Base-by-base conservation (phyloP, 1,140 invertebrate species). In the Nasonia longicornis region DNA sequence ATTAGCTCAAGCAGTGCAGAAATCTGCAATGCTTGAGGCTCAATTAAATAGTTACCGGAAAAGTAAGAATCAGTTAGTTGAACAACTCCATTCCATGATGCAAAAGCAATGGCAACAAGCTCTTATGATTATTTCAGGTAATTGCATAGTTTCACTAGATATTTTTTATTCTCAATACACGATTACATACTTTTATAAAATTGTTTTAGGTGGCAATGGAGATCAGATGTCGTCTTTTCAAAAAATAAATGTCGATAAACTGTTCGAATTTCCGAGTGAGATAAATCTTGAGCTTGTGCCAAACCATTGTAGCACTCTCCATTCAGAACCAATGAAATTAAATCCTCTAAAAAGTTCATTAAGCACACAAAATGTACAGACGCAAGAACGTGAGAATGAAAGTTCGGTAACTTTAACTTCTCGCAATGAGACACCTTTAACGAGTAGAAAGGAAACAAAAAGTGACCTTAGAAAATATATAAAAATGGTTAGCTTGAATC, bases 31-130 rank as follows among this genome's bases (percentile, higher is more conserved):
- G 58, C 87, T 95, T 12, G 93, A 95, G 87, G 88, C 91, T 31
- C 92, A 93, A 83, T 87, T 94, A 2, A 91, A 91, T 81, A 87
- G 89, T 67, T 92, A 93, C 83, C 91, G 92, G 58, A 89, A 91
- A 11, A 91, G 90, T 77, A 92, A 93, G 87, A 92, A 93, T 3
- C 92, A 94, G 83, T 92, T 96, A 71, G 95, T 94, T 1, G 92
- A 95, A 80, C 94, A 95, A 86, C 88, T 96, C 83, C 95, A 96
- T 88, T 92, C 91, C 67, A 93, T 96, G 0, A 96, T 96, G 95
- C 93, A 96, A 89, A 92, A 93, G 63, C 95, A 96, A 86, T 96
- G 95, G 95, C 91, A 94, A 70, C 94, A 96, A 89, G 94, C 95
- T 29, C 86, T 96, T 22, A 92, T 92, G 82, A 95, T 96, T 80